Conservation (phyloP, 2,113 vertebrate species). For the Silurus asotus region DNA sequence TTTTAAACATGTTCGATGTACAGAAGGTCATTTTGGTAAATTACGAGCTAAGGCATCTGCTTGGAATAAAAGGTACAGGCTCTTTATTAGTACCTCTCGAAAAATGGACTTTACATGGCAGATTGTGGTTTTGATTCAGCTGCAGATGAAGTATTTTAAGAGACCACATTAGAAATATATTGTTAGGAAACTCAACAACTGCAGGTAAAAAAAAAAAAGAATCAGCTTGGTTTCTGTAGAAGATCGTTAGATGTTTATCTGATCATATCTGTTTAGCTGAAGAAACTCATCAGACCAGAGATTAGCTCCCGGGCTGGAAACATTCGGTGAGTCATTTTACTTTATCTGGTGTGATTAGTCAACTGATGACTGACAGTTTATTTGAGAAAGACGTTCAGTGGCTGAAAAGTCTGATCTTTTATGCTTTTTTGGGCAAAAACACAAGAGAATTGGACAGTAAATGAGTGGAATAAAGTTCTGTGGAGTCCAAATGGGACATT, state of each 20-base stretch:
- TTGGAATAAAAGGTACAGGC: neutral
- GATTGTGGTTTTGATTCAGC: neutral
- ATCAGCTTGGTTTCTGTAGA: neutral
- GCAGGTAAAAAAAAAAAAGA: neutral
- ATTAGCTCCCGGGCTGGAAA: neutral
- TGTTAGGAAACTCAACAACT: neutral
- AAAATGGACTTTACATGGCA: neutral
- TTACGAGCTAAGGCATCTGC: no score
- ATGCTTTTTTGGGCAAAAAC: no score
- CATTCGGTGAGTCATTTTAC: neutral
- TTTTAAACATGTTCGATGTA: neutral
- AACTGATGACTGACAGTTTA: neutral
- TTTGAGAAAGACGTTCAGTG: neutral
- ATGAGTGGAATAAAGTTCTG: no score
- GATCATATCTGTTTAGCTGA: neutral
- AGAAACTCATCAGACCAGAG: neutral
- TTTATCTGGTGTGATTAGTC: no score
- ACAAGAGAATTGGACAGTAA: no score
- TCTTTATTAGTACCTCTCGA: neutral
- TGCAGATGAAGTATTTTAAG: neutral
- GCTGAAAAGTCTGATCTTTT: no score
- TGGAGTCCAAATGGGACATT: no score
- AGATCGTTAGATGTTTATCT: neutral
- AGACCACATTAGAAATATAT: neutral
- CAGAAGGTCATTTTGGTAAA: neutral